These are phyloP conservation scores for Aleadryas rufinucha DNA, from an alignment of 2,113 vertebrate genomes.

Conservation along the genomic window DNA sequence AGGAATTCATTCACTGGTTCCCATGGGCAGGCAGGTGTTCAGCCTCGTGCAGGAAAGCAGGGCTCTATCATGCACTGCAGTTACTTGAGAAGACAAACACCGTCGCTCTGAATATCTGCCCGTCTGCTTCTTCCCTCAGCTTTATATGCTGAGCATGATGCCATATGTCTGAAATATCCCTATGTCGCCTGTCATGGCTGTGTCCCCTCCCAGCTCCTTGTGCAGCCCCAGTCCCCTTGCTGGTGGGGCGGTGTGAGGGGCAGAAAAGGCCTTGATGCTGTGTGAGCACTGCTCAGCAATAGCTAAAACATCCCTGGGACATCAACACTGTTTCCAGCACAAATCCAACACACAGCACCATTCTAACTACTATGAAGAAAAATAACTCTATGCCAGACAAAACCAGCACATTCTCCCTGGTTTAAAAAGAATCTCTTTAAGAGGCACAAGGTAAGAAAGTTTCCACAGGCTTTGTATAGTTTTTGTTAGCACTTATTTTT, in stretches of 20 bases:
- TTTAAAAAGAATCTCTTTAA: not conserved
- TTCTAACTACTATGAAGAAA: not conserved
- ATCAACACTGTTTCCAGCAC: not conserved
- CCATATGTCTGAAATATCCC: not conserved
- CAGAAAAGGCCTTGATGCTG: not conserved
- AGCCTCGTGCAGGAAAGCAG: not conserved
- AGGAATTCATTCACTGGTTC: not conserved
- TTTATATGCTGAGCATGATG: not conserved
- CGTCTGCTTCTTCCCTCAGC: not conserved
- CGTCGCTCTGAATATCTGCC: not conserved
- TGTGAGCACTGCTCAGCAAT: not conserved
- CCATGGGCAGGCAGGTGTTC: not conserved
- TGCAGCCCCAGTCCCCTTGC: fast-evolving
- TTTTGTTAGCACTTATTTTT: not conserved
- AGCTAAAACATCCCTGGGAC: not conserved
- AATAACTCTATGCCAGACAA: not conserved
- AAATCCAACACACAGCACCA: not conserved
- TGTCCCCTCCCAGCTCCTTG: not conserved
- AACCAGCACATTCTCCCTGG: not conserved
- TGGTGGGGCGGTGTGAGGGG: not conserved
- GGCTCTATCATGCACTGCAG: fast-evolving
- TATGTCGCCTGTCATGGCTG: not conserved
- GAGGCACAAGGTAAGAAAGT: not conserved
- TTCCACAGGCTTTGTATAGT: not conserved
- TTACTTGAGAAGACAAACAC: not conserved